Percentiles rank a stretch among this genome's conserved stretches.
These are phyloP conservation scores for Nematostella vectensis DNA, from an alignment of 92 coral and sea anemone species.

Conservation along the genomic window DNA sequence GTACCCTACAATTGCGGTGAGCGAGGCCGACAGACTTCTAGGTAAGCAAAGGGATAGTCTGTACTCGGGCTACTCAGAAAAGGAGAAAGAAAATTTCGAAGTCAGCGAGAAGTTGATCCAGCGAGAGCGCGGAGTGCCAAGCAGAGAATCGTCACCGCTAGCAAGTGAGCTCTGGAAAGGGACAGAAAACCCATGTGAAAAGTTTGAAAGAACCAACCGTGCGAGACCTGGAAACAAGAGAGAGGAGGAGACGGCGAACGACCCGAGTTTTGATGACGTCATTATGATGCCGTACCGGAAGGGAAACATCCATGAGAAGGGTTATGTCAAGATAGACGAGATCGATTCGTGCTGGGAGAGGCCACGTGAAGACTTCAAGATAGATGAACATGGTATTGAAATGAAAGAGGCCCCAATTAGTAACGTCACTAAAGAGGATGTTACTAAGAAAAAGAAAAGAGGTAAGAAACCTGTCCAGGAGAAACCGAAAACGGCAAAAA, in stretches of 20 bases:
- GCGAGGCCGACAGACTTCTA: constrained; percentile 22
- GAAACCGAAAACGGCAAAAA: not conserved
- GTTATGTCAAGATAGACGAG: not conserved
- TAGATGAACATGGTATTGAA: not conserved
- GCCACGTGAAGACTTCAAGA: not conserved
- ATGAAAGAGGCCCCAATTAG: too few relatives aligned
- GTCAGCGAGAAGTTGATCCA: constrained; percentile 47
- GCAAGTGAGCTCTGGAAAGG: not conserved
- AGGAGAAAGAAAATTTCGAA: constrained; percentile 58
- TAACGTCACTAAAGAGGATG: not conserved
- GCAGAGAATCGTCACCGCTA: not conserved
- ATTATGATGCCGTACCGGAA: not conserved
- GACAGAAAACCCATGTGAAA: too few relatives aligned
- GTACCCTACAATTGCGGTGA: constrained; percentile 5
- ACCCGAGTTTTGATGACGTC: too few relatives aligned
- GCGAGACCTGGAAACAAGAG: too few relatives aligned
- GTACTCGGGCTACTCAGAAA: constrained; percentile 39
- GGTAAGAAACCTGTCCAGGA: not conserved
- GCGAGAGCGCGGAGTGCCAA: constrained; percentile 13
- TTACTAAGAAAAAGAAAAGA: not conserved
- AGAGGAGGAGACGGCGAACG: not conserved
- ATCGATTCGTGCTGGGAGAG: not conserved
- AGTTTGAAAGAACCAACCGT: too few relatives aligned
- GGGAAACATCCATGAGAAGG: too few relatives aligned
- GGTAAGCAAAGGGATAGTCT: constrained; percentile 32